Evolutionary conservation across 2,888 invertebrate species (phyloP).

Genomic region (Drosophila koepferae): DNA sequence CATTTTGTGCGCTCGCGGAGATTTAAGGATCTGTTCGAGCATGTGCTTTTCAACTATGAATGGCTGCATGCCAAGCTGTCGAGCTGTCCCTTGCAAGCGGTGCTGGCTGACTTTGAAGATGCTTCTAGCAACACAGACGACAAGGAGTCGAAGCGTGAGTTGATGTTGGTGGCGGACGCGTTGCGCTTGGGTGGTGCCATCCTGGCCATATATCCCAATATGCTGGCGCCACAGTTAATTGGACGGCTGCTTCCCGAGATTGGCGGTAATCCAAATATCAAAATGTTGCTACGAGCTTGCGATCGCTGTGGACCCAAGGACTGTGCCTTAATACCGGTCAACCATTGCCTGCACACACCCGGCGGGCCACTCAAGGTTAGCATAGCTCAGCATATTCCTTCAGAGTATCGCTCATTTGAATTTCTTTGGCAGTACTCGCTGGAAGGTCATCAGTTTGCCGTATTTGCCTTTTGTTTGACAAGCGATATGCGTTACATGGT

Average conservation of each 20-base stretch:
- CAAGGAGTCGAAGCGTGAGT: conserved; percentile 91
- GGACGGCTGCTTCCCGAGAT: conserved; percentile 97
- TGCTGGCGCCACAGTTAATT: conserved; percentile 97
- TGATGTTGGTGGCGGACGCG: conserved; percentile 97
- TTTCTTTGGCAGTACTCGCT: conserved; percentile 92
- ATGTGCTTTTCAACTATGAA: conserved; percentile 98
- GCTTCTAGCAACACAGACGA: conserved; percentile 92
- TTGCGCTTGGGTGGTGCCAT: conserved; percentile 97
- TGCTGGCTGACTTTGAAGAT: conserved; percentile 98
- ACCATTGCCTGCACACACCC: conserved; percentile 99
- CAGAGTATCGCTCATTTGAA: not conserved
- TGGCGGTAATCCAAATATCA: conserved; percentile 92
- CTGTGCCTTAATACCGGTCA: conserved; percentile 95
- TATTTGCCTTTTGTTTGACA: conserved; percentile 95
- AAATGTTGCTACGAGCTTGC: conserved; percentile 95
- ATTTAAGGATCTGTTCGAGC: conserved; percentile 94
- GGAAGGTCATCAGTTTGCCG: conserved; percentile 99
- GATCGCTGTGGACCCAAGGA: conserved; percentile 95
- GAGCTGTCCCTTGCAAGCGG: conserved; percentile 97
- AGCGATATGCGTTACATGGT: conserved; percentile 96
- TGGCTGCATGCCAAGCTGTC: conserved; percentile 98
- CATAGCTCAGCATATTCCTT: not conserved
- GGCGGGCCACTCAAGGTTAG: conserved; percentile 97
- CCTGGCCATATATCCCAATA: conserved; percentile 95
- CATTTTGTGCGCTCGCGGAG: conserved; percentile 96